These are phyloP conservation scores for Halcyon chelicuti DNA, from an alignment of 2,797 vertebrate species.

Conservation along the genomic window DNA sequence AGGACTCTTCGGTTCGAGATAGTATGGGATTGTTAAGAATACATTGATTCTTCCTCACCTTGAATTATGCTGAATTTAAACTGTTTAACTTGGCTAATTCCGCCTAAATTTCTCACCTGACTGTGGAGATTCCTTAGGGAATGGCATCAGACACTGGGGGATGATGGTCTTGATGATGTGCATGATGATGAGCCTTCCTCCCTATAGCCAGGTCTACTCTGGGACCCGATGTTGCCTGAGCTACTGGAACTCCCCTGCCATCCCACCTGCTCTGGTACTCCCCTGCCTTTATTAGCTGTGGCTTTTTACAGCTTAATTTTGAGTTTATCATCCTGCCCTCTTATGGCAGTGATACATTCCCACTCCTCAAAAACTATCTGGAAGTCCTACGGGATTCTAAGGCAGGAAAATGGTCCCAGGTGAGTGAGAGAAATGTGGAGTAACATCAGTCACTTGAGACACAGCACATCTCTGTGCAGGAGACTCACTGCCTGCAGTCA, in stretches of 20 bases:
- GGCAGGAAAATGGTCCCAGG: not conserved
- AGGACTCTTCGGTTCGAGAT: not conserved
- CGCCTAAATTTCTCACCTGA: not conserved
- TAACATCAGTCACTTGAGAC: not conserved
- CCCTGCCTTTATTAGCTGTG: not conserved
- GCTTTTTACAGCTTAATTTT: not conserved
- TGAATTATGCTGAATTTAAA: not conserved
- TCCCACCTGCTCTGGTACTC: not conserved
- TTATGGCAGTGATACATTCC: not conserved
- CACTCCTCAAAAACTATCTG: not conserved
- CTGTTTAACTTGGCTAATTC: not conserved
- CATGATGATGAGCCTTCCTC: not conserved
- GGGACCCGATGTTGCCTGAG: not conserved
- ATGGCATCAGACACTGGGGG: not conserved
- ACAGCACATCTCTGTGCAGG: fast-evolving
- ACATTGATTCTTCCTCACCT: not conserved
- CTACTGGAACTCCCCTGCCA: not conserved
- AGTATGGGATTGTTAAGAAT: not conserved
- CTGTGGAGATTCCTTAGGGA: not conserved
- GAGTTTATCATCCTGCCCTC: not conserved
- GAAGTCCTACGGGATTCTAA: not conserved
- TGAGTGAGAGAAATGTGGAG: not conserved
- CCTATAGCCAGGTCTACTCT: not conserved
- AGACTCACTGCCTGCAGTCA: not conserved
- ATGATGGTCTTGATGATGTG: not conserved